Evolutionary conservation across 2,113 vertebrate species (phyloP).

Genomic region (Murina feae): DNA sequence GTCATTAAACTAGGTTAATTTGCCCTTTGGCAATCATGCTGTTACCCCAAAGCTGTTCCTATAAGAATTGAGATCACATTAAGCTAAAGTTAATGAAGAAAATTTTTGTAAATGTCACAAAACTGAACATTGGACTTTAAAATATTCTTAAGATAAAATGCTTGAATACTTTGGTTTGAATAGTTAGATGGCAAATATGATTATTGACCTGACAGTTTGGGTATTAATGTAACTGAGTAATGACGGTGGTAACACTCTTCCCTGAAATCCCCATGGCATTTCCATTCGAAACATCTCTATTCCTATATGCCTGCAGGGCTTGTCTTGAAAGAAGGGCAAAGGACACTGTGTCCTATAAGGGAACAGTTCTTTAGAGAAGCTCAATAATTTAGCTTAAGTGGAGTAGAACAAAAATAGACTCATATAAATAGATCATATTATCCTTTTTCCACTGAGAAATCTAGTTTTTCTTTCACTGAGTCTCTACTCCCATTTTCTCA

Average conservation of each 20-base stretch:
- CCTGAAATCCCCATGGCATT: fast-evolving
- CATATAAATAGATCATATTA: not conserved
- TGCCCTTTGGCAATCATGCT: not conserved
- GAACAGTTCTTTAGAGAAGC: not conserved
- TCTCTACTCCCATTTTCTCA: not conserved
- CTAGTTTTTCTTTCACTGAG: not conserved
- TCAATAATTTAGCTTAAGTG: not conserved
- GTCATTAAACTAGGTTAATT: not conserved
- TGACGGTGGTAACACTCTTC: fast-evolving
- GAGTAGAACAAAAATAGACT: not conserved
- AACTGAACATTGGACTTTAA: not conserved
- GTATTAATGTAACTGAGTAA: fast-evolving
- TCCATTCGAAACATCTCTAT: not conserved
- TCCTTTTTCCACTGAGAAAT: not conserved
- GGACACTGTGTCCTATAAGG: not conserved
- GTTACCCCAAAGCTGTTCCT: not conserved
- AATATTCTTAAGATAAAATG: not conserved
- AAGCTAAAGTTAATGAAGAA: not conserved
- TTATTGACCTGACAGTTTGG: not conserved
- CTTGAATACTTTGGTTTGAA: not conserved
- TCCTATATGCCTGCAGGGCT: not conserved
- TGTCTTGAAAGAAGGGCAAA: not conserved
- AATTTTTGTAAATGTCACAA: not conserved
- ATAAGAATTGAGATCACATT: not conserved
- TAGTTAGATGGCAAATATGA: not conserved